Conservation (phyloP, 2,113 vertebrate species). For the Grantiella picta region DNA sequence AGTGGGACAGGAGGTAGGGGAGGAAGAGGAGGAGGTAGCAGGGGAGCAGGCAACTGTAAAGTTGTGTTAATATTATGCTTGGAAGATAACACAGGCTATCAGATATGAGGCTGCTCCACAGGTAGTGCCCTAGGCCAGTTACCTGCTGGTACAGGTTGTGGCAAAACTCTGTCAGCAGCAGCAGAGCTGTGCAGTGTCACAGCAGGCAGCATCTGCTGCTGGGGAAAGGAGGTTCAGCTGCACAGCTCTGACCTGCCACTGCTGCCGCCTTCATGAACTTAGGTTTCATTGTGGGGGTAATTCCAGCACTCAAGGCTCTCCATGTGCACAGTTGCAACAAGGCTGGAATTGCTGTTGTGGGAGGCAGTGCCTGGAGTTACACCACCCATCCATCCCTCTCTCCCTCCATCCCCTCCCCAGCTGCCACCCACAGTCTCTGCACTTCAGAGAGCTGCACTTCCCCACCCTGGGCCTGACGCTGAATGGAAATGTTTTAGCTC, state of each 20-base stretch:
- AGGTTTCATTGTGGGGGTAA: fast-evolving
- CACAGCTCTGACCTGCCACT: not conserved
- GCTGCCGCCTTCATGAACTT: not conserved
- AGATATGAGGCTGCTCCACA: fast-evolving
- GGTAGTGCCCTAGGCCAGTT: not conserved
- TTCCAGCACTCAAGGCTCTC: fast-evolving
- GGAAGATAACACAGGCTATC: not conserved
- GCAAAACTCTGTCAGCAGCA: not conserved
- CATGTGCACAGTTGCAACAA: not conserved
- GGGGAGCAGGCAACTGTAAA: not conserved
- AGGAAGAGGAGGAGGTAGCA: not conserved
- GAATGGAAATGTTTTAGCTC: conserved; percentile 43
- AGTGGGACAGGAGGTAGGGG: not conserved
- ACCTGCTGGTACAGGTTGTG: not conserved
- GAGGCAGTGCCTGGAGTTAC: not conserved
- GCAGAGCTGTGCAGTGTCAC: not conserved
- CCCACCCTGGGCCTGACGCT: not conserved
- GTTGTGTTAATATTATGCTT: not conserved
- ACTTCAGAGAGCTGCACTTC: not conserved
- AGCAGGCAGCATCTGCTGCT: not conserved
- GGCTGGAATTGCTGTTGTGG: not conserved
- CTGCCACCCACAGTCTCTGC: not conserved
- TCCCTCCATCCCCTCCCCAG: not conserved
- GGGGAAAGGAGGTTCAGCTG: not conserved
- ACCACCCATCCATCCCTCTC: not conserved